phyloP scores from a whole-genome alignment of 2,888 invertebrate species.

The Morinoia aosen region DNA sequence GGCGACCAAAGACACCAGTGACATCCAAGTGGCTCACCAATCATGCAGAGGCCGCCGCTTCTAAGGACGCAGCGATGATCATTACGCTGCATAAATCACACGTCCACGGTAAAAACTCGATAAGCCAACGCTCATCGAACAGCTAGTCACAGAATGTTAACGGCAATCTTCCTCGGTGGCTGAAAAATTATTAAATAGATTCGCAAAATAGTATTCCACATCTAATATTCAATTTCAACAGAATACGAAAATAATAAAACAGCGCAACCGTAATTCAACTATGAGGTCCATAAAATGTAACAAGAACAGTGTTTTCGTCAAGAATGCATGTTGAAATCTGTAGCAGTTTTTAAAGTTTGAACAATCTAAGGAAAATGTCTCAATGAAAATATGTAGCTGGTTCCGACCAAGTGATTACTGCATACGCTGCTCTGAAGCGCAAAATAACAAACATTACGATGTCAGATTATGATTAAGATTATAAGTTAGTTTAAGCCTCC shows the following conservation, averaged over 20 bases:
- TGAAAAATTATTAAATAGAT: not conserved
- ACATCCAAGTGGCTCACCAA: conserved; percentile 30
- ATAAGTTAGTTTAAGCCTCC: no score
- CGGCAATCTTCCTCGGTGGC: not conserved
- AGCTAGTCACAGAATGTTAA: not conserved
- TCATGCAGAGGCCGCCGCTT: not conserved
- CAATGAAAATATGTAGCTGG: not conserved
- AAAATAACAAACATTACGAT: no score
- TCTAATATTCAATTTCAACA: not conserved
- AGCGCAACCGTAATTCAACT: not conserved
- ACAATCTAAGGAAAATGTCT: not conserved
- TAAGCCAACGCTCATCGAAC: not conserved
- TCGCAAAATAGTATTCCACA: not conserved
- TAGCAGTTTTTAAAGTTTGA: not conserved
- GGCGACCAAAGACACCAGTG: not conserved
- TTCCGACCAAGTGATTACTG: no score
- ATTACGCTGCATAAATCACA: conserved; percentile 49
- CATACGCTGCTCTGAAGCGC: no score
- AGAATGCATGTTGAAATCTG: not conserved
- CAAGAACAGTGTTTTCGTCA: no score
- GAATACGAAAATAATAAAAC: not conserved
- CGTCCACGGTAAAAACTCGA: not conserved
- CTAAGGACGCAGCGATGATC: conserved; percentile 15
- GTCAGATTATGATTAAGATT: no score
- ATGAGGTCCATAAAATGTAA: no score